Base-by-base conservation (phyloP, 2,113 vertebrate species). In the Microcebus tavaratra region DNA sequence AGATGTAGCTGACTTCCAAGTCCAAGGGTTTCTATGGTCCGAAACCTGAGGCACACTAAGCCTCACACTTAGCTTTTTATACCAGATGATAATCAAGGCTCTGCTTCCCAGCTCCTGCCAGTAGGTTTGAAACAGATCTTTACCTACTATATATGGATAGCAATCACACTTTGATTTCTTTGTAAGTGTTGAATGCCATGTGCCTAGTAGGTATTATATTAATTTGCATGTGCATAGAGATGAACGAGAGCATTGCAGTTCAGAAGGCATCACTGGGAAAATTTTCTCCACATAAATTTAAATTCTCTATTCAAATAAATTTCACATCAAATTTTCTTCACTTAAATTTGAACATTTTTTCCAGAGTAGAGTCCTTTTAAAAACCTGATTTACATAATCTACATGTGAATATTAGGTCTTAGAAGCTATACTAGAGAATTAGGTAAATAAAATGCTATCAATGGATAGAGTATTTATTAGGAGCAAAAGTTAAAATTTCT, bases 231-330 rank as follows among this genome's bases (percentile, higher is more conserved):
- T 76, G 10, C 36, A 23, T 2, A 39, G 39, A 73, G 53, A 70
- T 1, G 11, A 63, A 94, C 95, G 78, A 85, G 82, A 59, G 94
- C 80, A 86, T 20, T 61, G 12, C 27, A 14, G 81, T 1, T 65
- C 59, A 96, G 27, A 55, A 92, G 93, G 29, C 11, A 34, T n/a
- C 84, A 90, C 25, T 91, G 68, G 59, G 95, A 91, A 95, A n/a
- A 59, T 25, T 87, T 87, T 90, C 20, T 91, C 20, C 63, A 83
- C 57, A 67, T 67, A 83, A 85, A 73, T 17, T 72, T 85, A 59
- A 36, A 67, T 82, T 93, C 14, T 72, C 57, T 75, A 29, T 53
- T 80, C 8, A 86, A 67, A 84, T 85, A 15, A 68, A 39, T 59
- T 78, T 80, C n/a, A 94, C 36, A 72, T 75, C 39, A 89, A 80